These are phyloP conservation scores for Meda fulgida DNA, from an alignment of 2,797 vertebrate species.

Conservation along the genomic window DNA sequence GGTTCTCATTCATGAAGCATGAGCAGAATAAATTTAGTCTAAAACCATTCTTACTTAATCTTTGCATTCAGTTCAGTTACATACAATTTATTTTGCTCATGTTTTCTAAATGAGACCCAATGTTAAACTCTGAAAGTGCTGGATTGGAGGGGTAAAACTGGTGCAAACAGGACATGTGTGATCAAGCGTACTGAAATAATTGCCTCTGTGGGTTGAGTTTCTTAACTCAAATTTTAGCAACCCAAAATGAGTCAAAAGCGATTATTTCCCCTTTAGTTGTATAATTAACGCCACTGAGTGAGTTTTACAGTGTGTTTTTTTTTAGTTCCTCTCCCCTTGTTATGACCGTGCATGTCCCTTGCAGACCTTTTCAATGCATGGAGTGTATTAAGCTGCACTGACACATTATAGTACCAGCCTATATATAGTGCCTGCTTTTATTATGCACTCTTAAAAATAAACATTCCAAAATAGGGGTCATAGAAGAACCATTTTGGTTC, in stretches of 20 bases:
- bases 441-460: too few relatives aligned
- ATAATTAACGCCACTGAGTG: background rate
- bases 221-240: background rate
- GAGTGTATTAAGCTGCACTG: conserved; percentile 24
- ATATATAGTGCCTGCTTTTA: background rate
- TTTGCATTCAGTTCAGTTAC: background rate
- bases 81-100: background rate
- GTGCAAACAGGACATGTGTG: background rate
- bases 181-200: conserved; percentile 5
- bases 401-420: background rate
- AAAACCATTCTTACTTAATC: background rate
- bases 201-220: background rate
- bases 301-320: conserved; percentile 12
- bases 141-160: background rate
- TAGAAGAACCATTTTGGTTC: too few relatives aligned
- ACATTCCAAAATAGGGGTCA: too few relatives aligned
- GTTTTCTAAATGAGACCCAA: background rate
- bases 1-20: conserved; percentile 2
- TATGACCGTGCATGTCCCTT: conserved; percentile 10
- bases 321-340: conserved; percentile 52
- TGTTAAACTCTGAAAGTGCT: background rate
- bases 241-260: conserved; percentile 16
- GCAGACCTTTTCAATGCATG: conserved; percentile 27
- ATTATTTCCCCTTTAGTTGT: background rate
- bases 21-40: background rate